phyloP scores from a whole-genome alignment of 2,113 vertebrate species.

The Cheirogaleus medius region DNA sequence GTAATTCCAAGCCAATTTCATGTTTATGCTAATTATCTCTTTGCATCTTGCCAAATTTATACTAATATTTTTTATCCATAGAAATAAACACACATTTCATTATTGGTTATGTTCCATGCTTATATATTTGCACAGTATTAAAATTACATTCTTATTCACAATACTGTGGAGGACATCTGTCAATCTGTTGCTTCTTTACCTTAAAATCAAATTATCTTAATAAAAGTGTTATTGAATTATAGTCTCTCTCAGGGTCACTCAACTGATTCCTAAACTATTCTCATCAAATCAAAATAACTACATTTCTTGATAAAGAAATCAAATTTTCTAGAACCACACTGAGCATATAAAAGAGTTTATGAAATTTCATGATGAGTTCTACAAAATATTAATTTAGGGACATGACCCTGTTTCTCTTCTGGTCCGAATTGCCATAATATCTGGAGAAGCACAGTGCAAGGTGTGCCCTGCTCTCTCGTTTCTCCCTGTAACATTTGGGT shows the following conservation, averaged over 20 bases:
- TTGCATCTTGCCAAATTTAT: not conserved
- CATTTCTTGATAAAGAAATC: not conserved
- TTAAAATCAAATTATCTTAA: not conserved
- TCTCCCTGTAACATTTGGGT: not conserved
- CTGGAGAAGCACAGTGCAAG: rapidly evolving
- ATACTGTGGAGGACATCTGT: not conserved
- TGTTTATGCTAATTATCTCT: not conserved
- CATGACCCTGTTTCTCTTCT: not conserved
- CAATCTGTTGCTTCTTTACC: not conserved
- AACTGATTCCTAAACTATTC: not conserved
- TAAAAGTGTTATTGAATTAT: not conserved
- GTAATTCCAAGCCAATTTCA: not conserved
- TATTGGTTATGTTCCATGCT: not conserved
- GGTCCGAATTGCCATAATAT: not conserved
- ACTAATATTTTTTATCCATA: not conserved
- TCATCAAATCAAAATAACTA: not conserved
- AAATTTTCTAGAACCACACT: not conserved
- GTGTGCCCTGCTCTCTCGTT: rapidly evolving
- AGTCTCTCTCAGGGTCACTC: not conserved
- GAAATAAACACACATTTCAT: not conserved
- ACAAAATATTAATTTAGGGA: not conserved
- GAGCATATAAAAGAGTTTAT: not conserved
- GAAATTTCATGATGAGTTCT: not conserved
- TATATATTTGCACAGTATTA: not conserved
- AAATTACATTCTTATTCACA: not conserved